These are phyloP conservation scores for Anthoscopus minutus DNA, from an alignment of 2,113 vertebrate species.

Conservation along the genomic window DNA sequence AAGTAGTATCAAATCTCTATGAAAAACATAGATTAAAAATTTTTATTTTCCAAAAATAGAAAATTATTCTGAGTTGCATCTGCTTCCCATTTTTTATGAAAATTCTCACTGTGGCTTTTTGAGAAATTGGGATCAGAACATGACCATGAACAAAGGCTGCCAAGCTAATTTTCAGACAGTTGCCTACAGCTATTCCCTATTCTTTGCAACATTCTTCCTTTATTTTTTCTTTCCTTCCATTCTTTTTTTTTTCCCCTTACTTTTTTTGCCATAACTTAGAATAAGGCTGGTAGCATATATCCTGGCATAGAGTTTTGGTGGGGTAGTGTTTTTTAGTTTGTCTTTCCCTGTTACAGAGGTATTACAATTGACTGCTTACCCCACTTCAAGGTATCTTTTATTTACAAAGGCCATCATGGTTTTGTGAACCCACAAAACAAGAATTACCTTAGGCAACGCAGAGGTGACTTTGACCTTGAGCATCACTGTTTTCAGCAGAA, in stretches of 20 bases:
- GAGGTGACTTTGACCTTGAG: neutral
- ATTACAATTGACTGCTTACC: neutral
- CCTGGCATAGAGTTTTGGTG: neutral
- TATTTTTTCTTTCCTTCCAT: too few species aligned
- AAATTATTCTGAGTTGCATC: neutral
- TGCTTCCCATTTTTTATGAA: neutral
- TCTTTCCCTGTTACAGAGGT: neutral
- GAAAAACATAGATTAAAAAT: neutral
- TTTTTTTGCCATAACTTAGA: neutral
- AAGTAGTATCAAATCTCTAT: too few species aligned
- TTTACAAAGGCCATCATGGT: neutral
- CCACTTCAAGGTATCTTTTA: neutral
- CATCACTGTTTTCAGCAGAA: neutral
- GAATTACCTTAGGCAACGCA: neutral
- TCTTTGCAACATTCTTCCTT: neutral
- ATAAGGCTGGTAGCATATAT: neutral
- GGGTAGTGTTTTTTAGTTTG: neutral
- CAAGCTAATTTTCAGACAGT: neutral
- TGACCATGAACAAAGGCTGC: neutral
- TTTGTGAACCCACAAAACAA: neutral
- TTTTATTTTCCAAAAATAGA: neutral
- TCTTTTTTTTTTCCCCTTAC: fast-evolving
- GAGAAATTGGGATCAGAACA: neutral
- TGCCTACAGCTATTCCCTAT: neutral
- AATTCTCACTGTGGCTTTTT: neutral